These are phyloP conservation scores for Muntiacus muntjak DNA, from an alignment of 2,113 vertebrate species.

Conservation along the genomic window DNA sequence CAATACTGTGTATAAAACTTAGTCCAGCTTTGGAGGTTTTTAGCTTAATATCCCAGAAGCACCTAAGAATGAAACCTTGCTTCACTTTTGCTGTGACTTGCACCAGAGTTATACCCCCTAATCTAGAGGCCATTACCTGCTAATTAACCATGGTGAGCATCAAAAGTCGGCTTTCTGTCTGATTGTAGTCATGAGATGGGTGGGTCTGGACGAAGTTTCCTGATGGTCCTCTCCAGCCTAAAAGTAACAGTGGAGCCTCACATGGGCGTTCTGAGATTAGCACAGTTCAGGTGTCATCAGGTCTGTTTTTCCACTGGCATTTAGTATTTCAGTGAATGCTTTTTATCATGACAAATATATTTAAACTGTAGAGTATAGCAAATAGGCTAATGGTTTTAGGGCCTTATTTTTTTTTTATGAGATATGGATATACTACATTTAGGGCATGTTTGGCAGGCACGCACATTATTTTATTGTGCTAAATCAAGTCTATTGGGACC, in stretches of 20 bases:
- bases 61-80: neutral
- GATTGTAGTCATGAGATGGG: neutral
- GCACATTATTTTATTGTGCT: neutral
- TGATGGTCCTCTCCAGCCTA: neutral
- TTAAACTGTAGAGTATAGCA: neutral
- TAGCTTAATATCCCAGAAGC: neutral
- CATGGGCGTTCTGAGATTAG: neutral
- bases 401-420: conserved; percentile 23
- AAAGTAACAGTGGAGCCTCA: neutral
- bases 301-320: neutral
- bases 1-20: neutral
- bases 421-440: neutral
- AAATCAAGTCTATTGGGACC: neutral
- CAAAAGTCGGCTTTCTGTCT: neutral
- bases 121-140: neutral
- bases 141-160: neutral
- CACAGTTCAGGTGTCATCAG: neutral
- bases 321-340: neutral
- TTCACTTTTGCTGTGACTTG: neutral
- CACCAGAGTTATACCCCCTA: neutral
- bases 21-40: neutral
- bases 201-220: neutral
- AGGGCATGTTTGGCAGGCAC: neutral
- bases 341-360: neutral
- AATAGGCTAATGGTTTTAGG: neutral